Evolutionary conservation across 2,113 vertebrate species (phyloP).

Genomic region (Monopterus albus): DNA sequence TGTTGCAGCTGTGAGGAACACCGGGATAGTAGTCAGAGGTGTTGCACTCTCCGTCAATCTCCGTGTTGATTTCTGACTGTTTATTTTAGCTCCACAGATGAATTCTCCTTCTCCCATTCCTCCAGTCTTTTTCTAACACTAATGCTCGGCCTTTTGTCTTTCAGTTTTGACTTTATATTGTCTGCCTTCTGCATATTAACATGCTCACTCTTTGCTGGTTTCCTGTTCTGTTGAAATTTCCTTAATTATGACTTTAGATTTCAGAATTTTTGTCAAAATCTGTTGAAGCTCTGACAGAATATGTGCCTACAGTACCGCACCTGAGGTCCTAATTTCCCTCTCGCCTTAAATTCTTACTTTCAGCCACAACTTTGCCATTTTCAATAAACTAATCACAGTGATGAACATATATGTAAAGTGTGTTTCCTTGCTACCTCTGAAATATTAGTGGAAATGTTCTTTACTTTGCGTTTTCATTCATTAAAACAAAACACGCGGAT

Average conservation of each 20-base stretch:
- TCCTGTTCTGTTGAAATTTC: conserved; percentile 15
- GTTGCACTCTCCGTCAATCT: conserved; percentile 12
- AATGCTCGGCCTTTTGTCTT: neutral
- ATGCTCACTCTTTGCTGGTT: no score
- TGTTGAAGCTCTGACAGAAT: neutral
- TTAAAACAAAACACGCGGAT: no score
- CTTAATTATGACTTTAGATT: conserved; percentile 8
- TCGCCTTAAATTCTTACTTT: neutral
- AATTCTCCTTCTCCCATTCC: no score
- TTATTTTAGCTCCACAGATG: no score
- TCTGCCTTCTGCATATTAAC: neutral
- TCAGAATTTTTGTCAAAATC: neutral
- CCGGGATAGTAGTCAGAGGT: conserved; percentile 44
- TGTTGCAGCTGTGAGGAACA: conserved; percentile 67
- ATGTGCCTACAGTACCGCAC: neutral
- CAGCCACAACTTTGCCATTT: neutral
- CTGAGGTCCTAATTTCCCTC: neutral
- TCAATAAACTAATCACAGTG: no score
- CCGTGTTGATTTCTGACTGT: neutral
- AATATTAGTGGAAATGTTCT: no score
- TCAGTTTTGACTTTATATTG: neutral
- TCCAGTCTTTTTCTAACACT: neutral
- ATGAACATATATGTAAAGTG: no score
- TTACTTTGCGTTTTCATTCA: no score
- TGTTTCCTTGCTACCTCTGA: no score